These are phyloP conservation scores for Myrmophylax atrothorax DNA, from an alignment of 2,113 vertebrate genomes.

Conservation along the genomic window DNA sequence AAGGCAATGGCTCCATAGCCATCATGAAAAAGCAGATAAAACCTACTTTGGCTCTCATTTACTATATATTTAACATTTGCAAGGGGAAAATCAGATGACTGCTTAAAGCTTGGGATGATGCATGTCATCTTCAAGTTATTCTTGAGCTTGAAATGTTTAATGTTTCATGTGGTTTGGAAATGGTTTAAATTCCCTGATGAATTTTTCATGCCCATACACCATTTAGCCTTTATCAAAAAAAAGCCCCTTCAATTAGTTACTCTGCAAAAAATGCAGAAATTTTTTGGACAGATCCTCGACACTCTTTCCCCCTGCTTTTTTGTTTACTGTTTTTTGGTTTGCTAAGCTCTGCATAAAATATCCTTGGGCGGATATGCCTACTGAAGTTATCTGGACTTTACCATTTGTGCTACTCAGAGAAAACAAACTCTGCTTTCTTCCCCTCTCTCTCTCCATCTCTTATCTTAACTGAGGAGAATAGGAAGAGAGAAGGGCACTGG, in stretches of 20 bases:
- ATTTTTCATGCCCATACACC: conserved; percentile 52
- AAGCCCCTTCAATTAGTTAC: conserved; percentile 33
- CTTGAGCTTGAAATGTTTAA: conserved; percentile 43
- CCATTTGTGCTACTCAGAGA: conserved; percentile 7
- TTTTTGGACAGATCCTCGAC: background rate
- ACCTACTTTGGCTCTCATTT: background rate
- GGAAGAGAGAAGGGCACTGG: background rate
- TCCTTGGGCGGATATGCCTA: background rate
- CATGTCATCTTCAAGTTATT: conserved; percentile 33
- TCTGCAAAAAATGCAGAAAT: conserved; percentile 19
- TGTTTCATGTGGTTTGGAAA: conserved; percentile 56
- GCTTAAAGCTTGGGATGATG: conserved; percentile 31
- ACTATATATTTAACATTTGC: conserved; percentile 8
- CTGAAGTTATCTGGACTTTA: background rate
- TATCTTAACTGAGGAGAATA: background rate
- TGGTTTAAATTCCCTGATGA: conserved; percentile 57
- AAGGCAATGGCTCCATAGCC: background rate
- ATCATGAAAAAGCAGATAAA: conserved; percentile 14
- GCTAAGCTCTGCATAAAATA: background rate
- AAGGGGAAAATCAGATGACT: conserved; percentile 22
- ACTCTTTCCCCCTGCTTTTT: fast-evolving
- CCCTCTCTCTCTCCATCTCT: no score
- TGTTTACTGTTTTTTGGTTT: background rate
- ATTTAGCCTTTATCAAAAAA: conserved; percentile 55
- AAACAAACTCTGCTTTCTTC: conserved; percentile 14